A percentile compares a stretch with the other conserved stretches of the same genome.
phyloP scores from a whole-genome alignment of 2,797 vertebrate species.

The Pangasius larnaudii region DNA sequence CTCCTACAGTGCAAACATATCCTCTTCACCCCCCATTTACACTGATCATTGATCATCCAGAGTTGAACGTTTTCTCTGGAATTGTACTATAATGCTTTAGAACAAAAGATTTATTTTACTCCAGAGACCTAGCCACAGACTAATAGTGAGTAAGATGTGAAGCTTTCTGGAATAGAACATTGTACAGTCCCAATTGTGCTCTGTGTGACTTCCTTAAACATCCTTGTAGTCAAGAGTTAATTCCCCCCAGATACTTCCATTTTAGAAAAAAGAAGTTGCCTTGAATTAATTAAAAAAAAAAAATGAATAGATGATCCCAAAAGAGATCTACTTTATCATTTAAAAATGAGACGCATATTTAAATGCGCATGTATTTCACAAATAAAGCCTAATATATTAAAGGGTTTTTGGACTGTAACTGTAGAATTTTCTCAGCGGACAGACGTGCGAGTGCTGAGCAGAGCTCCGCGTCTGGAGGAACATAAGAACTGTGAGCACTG shows the following conservation, averaged over 20 bases:
- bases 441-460: slow-evolving; percentile 61
- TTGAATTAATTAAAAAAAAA: slow-evolving; percentile 68
- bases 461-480: slow-evolving; percentile 25
- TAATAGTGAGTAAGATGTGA: slow-evolving; percentile 57
- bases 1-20: slow-evolving; percentile 45
- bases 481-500: slow-evolving; percentile 46
- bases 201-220: slow-evolving; percentile 60
- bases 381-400: slow-evolving; percentile 57
- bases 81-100: slow-evolving; percentile 67
- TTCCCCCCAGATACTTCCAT: slow-evolving; percentile 62
- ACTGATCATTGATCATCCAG: slow-evolving; percentile 14
- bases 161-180: slow-evolving; percentile 72
- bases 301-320: slow-evolving; percentile 60
- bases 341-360: slow-evolving; percentile 63
- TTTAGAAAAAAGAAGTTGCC: slow-evolving; percentile 75
- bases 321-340: slow-evolving; percentile 72
- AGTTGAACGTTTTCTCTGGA: slow-evolving; percentile 56
- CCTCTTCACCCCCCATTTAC: neutral
- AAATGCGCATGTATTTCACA: slow-evolving; percentile 71
- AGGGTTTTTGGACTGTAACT: slow-evolving; percentile 62
- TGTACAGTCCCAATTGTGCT: slow-evolving; percentile 78
- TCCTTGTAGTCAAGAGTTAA: slow-evolving; percentile 31
- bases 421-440: slow-evolving; percentile 68
- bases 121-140: slow-evolving; percentile 64
- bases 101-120: slow-evolving; percentile 63